phyloP scores from a whole-genome alignment of 2,113 vertebrate genomes.

The Origma solitaria region DNA sequence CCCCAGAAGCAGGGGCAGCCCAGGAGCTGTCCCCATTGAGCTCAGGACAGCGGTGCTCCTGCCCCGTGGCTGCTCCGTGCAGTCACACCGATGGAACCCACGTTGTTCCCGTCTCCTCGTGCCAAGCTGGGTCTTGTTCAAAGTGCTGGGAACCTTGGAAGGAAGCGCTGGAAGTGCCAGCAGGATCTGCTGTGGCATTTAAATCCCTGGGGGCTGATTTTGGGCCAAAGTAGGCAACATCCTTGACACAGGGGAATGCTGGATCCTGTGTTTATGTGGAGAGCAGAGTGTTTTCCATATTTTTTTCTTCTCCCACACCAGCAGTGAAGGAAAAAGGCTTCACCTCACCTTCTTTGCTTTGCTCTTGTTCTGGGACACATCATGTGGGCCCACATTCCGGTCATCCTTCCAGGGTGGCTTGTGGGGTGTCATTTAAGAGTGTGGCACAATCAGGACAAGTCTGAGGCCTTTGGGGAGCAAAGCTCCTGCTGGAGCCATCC shows the following conservation, averaged over 20 bases:
- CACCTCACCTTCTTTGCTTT: background rate
- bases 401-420: fast-evolving
- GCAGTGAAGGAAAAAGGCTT: background rate
- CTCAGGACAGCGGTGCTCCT: fast-evolving
- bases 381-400: fast-evolving
- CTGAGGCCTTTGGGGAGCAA: background rate
- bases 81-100: background rate
- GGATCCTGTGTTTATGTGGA: background rate
- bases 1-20: fast-evolving
- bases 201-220: background rate
- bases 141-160: background rate
- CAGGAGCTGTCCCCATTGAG: fast-evolving
- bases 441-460: background rate
- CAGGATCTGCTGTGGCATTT: background rate
- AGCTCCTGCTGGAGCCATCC: background rate
- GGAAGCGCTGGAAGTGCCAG: background rate
- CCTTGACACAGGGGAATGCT: fast-evolving
- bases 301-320: background rate
- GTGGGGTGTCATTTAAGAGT: fast-evolving
- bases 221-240: fast-evolving
- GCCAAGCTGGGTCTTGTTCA: background rate
- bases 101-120: fast-evolving
- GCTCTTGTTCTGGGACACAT: too few species aligned
- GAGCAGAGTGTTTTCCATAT: fast-evolving
- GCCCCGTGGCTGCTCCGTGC: fast-evolving